These are phyloP conservation scores for Orthosia cruda DNA, from an alignment of 2,888 invertebrate species.

Conservation along the genomic window DNA sequence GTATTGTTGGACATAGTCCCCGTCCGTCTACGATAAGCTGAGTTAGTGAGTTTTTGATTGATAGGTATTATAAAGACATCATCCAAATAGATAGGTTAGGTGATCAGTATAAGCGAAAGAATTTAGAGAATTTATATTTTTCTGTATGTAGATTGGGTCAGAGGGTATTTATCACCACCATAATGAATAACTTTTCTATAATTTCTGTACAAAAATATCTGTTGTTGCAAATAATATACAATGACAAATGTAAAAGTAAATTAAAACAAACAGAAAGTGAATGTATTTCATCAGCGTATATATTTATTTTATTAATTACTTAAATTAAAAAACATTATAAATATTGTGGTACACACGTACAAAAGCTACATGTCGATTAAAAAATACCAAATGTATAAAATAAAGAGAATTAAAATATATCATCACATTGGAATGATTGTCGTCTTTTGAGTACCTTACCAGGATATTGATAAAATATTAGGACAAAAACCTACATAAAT, in stretches of 20 bases:
- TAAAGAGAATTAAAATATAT: conserved; percentile 4
- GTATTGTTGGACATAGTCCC: neutral
- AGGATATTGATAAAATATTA: conserved; percentile 1
- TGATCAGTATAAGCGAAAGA: neutral
- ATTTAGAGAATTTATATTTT: neutral
- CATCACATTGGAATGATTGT: conserved; percentile 54
- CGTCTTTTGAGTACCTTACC: conserved; percentile 37
- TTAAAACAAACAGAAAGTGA: conserved; percentile 21
- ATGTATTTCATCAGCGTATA: conserved; percentile 30
- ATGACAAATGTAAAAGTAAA: neutral
- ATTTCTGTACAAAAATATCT: neutral
- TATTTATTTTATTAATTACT: conserved; percentile 31
- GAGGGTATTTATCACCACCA: too few species aligned
- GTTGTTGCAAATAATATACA: neutral
- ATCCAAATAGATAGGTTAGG: neutral
- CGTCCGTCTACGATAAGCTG: neutral
- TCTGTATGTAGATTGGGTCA: neutral
- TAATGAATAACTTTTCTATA: too few species aligned
- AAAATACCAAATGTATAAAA: conserved; percentile 29
- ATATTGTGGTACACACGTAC: conserved; percentile 50
- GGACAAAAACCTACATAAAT: neutral
- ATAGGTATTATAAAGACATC: neutral
- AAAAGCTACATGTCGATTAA: conserved; percentile 55
- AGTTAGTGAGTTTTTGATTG: neutral
- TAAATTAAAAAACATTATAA: conserved; percentile 32